Percentiles rank a stretch among this genome's conserved stretches.
Evolutionary conservation across 2,113 vertebrate species (phyloP).

Genomic region (Irena cyanogastra): DNA sequence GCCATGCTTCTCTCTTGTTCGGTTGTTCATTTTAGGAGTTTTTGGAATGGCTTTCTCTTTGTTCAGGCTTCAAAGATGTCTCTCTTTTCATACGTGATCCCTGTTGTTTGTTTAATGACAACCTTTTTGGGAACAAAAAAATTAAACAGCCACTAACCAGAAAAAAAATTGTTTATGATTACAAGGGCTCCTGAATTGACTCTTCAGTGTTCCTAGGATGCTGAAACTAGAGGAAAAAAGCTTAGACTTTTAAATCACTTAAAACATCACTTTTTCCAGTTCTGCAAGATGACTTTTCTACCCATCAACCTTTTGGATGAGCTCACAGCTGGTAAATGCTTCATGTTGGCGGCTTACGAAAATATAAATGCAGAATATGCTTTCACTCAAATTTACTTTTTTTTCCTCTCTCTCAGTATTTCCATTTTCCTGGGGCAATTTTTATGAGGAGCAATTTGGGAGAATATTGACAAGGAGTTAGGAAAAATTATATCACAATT

Average conservation of each 20-base stretch:
- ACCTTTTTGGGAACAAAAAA: slow-evolving; percentile 6
- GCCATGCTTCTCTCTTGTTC: neutral
- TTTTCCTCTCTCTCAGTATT: neutral
- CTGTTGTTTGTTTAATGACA: slow-evolving; percentile 23
- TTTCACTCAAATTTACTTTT: neutral
- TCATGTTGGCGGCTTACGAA: neutral
- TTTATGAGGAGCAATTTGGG: neutral
- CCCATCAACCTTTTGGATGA: neutral
- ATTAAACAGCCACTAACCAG: neutral
- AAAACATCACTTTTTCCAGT: slow-evolving; percentile 32
- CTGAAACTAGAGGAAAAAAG: neutral
- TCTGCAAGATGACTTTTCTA: neutral
- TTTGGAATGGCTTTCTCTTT: neutral
- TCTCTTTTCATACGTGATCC: neutral
- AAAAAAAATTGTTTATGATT: neutral
- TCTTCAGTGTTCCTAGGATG: neutral
- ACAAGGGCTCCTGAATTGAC: neutral
- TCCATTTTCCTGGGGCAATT: neutral
- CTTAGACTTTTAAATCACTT: neutral
- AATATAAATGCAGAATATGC: neutral
- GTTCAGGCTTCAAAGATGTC: neutral
- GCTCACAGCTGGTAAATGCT: neutral
- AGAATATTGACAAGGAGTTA: neutral
- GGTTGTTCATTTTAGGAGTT: neutral
- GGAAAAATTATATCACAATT: neutral